Evolutionary conservation across 2,797 vertebrate species (phyloP).

Genomic region (Peromyscus melanophrys): DNA sequence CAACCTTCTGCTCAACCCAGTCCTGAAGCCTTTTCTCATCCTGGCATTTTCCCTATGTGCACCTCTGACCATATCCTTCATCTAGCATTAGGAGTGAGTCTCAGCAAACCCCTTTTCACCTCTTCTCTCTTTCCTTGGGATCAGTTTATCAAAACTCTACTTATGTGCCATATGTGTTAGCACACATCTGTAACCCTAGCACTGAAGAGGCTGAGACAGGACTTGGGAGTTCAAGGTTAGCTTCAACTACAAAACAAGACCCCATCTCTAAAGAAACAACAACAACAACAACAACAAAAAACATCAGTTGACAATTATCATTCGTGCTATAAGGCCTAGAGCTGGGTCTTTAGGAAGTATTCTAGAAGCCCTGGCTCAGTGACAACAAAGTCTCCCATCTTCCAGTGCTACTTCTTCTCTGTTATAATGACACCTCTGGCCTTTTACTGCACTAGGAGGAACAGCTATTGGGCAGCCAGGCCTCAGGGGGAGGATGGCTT

Average conservation of each 20-base stretch:
- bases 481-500: neutral
- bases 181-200: neutral
- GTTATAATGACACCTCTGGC: neutral
- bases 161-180: no score
- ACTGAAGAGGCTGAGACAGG: neutral
- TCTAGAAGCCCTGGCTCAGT: neutral
- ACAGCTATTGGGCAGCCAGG: neutral
- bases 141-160: neutral
- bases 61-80: neutral
- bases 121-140: neutral
- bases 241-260: neutral
- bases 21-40: neutral
- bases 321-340: neutral
- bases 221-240: neutral
- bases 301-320: neutral
- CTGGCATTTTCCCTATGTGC: neutral
- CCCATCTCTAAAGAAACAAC: neutral
- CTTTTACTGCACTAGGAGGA: neutral
- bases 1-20: neutral
- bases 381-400: neutral
- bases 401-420: neutral
- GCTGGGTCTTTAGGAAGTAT: neutral
- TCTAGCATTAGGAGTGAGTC: neutral
- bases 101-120: neutral
- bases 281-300: no score